A percentile compares a stretch with the other conserved stretches of the same genome.
These are phyloP conservation scores for Xiphophorus couchianus DNA, from an alignment of 2,113 vertebrate genomes.

Conservation along the genomic window DNA sequence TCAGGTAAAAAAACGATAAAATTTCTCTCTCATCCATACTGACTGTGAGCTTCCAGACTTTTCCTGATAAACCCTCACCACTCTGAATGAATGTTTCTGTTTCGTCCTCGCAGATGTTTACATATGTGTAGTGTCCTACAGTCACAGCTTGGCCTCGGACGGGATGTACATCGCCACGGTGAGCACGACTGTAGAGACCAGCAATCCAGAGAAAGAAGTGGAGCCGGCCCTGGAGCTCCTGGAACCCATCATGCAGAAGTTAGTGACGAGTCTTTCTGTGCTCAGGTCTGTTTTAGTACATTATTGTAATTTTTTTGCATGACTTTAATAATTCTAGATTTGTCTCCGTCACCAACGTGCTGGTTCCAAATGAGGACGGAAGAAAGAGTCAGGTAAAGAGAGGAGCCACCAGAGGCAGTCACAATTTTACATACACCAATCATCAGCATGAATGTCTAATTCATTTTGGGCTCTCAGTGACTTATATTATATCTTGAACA, in stretches of 20 bases:
- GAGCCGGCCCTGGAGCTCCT: constrained; percentile 90
- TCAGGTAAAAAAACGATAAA: constrained; percentile 80
- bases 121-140: constrained; percentile 90
- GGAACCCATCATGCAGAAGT: constrained; percentile 94
- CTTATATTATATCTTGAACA: no score
- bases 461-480: background rate
- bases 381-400: constrained; percentile 87
- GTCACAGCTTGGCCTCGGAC: constrained; percentile 90
- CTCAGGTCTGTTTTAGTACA: background rate
- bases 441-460: background rate
- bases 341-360: constrained; percentile 86
- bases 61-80: background rate
- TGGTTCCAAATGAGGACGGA: constrained; percentile 87
- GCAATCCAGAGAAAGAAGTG: constrained; percentile 89
- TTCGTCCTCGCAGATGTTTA: constrained; percentile 87
- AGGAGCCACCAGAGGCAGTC: background rate
- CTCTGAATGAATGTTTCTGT: background rate
- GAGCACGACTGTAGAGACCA: constrained; percentile 90
- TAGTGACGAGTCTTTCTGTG: constrained; percentile 11
- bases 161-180: constrained; percentile 94
- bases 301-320: background rate
- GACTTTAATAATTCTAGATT: constrained; percentile 78
- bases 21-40: background rate
- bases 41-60: background rate
- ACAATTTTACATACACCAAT: background rate